Base-by-base conservation (phyloP, 2,113 vertebrate genomes). In the Brachyistius frenatus region DNA sequence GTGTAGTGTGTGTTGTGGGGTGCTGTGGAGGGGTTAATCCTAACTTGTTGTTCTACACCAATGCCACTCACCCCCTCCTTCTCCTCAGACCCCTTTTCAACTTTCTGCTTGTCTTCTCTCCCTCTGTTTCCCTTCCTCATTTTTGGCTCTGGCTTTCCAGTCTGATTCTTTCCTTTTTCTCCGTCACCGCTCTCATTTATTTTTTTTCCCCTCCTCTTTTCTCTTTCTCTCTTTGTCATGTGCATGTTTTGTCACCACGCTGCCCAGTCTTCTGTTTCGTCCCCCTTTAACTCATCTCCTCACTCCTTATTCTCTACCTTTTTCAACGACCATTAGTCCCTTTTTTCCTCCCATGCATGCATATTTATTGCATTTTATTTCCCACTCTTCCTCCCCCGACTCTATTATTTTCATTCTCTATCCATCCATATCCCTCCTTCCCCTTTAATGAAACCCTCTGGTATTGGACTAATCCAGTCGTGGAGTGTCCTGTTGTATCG, bases 1-100 rank as follows among this genome's bases (percentile, higher is more conserved):
- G 73, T 69, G 32, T 64, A 23, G 47, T 73, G 50, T 71, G 80
- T 66, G 54, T 76, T 74, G 80, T 58, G 57, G 71, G 78, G 77
- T 36, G 67, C 33, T 80, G 50, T 58, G 69, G 73, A 71, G 60
- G 65, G 61, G 78, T 88, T 94, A 94, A 93, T 94, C 93, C 93
- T 46, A 23, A 72, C 86, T 89, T 93, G 91, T 92, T 93, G 90
- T 92, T 93, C 87, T 90, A 92, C 85, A 88, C 69, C 88, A 77
- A 76, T 80, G 76, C 52, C 68, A 30, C 50, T 52, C 23, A 5
- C 1, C 32, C 35, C 10, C 55, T 5, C 23, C 15, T 1, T 6
- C 57, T 30, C n/a, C 54, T 13, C 37, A 41, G 36, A 53, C 53
- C 57, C 52, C 65, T 74, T 52, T 23, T 61, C 30, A 61, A 71